Base-by-base conservation (phyloP, 2,888 invertebrate genomes). In the Macaria liturata region DNA sequence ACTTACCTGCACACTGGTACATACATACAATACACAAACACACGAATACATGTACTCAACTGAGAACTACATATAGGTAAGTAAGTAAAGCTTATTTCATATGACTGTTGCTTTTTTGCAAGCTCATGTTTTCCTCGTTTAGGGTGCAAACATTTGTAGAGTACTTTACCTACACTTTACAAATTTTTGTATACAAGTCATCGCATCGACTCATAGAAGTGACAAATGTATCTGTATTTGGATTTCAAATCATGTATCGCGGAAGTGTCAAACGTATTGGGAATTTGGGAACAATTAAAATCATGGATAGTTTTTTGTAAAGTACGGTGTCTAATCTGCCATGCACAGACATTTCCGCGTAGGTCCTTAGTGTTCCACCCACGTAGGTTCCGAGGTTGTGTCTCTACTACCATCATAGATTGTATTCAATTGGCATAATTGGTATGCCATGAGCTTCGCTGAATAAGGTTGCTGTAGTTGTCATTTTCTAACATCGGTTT, bases 381-480 rank as follows among this genome's bases (percentile, higher is more conserved):
- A 90, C 91, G 90, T 91, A 71, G 73, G 59, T 74, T 74, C 78
- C 84, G 85, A 87, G 88, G 87, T 73, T 87, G 75, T 70, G 73
- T 68, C 70, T 65, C 64, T 71, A 70, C 69, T 64, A 63, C 60
- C 70, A 66, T 76, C 71, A 78, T 79, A 80, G 76, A 70, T 69
- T 67, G 71, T 76, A 77, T 66, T 65, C 68, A 65, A 56, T 65
- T 71, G 72, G 74, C 71, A 68, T 75, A 76, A 83, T 89, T 90
- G 75, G 81, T 83, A 89, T 90, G 88, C 87, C 75, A 80, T 71
- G 67, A 72, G 76, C 67, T 71, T 69, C 69, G 70, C 69, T 78
- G 75, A 78, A 70, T 78, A 76, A 76, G 69, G 70, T 70, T 69
- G 65, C 67, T 68, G 66, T 72, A 66, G 61, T 70, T 67, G 71